Percentiles rank a stretch among this genome's conserved stretches.
Evolutionary conservation across 1,140 invertebrate genomes (phyloP).

Genomic region (Coenobita brevimanus): DNA sequence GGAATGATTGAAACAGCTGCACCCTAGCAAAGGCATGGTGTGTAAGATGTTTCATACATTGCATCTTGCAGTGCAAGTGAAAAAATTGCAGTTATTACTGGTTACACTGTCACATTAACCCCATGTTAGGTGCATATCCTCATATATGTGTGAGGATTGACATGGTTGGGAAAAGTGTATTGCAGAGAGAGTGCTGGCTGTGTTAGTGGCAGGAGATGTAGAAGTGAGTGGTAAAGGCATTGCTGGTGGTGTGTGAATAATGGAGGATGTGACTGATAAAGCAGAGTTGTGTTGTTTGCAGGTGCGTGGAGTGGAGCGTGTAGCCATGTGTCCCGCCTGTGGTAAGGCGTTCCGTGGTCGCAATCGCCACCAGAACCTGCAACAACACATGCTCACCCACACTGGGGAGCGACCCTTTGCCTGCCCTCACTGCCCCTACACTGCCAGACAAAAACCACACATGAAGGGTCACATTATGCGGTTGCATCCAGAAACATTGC

Average conservation of each 20-base stretch:
- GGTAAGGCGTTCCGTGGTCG: constrained; percentile 59
- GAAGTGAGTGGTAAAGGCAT: too few relatives aligned
- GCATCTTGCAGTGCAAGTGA: too few relatives aligned
- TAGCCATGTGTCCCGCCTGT: constrained; percentile 50
- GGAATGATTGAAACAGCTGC: too few relatives aligned
- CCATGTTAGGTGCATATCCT: too few relatives aligned
- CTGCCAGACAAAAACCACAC: constrained; percentile 69
- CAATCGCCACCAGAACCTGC: constrained; percentile 68
- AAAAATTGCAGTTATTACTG: too few relatives aligned
- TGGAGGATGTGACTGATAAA: constrained; percentile 39
- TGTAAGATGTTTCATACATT: too few relatives aligned
- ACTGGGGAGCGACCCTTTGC: constrained; percentile 66
- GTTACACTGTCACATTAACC: too few relatives aligned
- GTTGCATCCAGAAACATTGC: constrained; percentile 51
- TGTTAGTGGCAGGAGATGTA: too few relatives aligned
- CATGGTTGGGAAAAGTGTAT: too few relatives aligned
- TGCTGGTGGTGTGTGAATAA: not conserved
- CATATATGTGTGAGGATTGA: too few relatives aligned
- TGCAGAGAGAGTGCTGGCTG: too few relatives aligned
- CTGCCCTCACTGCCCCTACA: constrained; percentile 75
- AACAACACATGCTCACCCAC: constrained; percentile 74
- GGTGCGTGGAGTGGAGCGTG: constrained; percentile 54
- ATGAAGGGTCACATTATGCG: constrained; percentile 66
- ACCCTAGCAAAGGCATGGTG: too few relatives aligned
- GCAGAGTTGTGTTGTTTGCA: constrained; percentile 58